phyloP scores from a whole-genome alignment of 2,797 vertebrate species.

The Karalla daura region DNA sequence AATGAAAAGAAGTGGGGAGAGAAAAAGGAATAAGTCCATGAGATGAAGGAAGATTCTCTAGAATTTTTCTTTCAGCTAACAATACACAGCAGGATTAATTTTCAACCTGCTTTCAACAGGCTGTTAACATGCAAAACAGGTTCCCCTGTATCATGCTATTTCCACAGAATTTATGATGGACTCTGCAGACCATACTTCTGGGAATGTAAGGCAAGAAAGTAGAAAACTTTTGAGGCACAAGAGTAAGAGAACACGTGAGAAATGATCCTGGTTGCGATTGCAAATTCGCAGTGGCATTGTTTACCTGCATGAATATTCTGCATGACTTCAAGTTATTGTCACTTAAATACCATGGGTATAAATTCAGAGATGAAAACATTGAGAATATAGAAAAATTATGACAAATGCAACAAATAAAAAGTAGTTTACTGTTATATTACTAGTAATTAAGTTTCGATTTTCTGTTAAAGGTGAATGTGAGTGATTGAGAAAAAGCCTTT shows the following conservation, averaged over 20 bases:
- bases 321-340: slow-evolving; percentile 84
- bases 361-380: slow-evolving; percentile 69
- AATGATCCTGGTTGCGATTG: slow-evolving; percentile 53
- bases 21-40: neutral
- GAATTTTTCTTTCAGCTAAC: slow-evolving; percentile 29
- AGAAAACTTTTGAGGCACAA: slow-evolving; percentile 42
- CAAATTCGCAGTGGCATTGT: slow-evolving; percentile 81
- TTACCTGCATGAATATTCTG: slow-evolving; percentile 88
- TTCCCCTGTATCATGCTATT: slow-evolving; percentile 45
- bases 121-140: slow-evolving; percentile 53
- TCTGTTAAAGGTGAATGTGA: slow-evolving; percentile 64
- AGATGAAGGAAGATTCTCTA: slow-evolving; percentile 18
- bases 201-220: slow-evolving; percentile 54
- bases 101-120: slow-evolving; percentile 33
- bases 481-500: slow-evolving; percentile 54
- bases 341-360: slow-evolving; percentile 78
- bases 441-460: slow-evolving; percentile 64
- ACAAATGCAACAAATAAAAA: slow-evolving; percentile 76
- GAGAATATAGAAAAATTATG: slow-evolving; percentile 67
- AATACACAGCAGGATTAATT: slow-evolving; percentile 42
- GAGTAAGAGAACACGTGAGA: slow-evolving; percentile 61
- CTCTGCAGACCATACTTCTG: slow-evolving; percentile 63
- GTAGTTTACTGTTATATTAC: slow-evolving; percentile 60
- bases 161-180: slow-evolving; percentile 39
- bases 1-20: slow-evolving; percentile 18